phyloP scores from a whole-genome alignment of 2,113 vertebrate species.

The Salminus brasiliensis region DNA sequence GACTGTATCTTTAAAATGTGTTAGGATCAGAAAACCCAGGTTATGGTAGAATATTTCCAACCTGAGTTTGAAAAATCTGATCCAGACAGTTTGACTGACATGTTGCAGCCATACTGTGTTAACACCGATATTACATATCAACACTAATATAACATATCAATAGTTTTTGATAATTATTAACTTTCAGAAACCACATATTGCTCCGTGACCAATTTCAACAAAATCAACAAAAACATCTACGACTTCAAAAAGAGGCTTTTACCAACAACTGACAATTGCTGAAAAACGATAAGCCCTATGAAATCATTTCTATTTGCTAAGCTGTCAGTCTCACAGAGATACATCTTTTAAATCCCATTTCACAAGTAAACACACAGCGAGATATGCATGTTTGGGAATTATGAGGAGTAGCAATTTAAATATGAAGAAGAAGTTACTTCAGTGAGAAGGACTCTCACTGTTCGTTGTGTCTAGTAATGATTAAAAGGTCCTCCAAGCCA shows the following conservation, averaged over 20 bases:
- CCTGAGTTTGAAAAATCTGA: slow-evolving; percentile 23
- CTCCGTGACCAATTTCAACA: no score
- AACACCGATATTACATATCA: background rate
- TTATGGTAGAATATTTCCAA: background rate
- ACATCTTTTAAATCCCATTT: background rate
- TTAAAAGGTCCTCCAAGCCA: slow-evolving; percentile 26
- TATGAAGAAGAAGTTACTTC: slow-evolving; percentile 16
- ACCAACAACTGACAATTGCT: background rate
- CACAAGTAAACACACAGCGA: background rate
- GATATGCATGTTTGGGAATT: background rate
- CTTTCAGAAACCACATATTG: no score
- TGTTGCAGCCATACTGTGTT: background rate
- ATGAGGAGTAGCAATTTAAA: background rate
- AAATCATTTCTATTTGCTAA: background rate
- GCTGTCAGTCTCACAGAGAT: background rate
- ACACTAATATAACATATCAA: background rate
- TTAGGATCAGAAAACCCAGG: no score
- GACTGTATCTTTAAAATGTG: no score
- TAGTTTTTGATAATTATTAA: background rate
- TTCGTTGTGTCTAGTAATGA: slow-evolving; percentile 25
- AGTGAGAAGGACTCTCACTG: no score
- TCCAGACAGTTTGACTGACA: background rate
- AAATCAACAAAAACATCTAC: no score
- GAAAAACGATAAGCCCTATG: background rate
- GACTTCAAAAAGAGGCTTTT: background rate